Evolutionary conservation across 1,140 invertebrate genomes (phyloP).

Genomic region (Pomacea maculata): DNA sequence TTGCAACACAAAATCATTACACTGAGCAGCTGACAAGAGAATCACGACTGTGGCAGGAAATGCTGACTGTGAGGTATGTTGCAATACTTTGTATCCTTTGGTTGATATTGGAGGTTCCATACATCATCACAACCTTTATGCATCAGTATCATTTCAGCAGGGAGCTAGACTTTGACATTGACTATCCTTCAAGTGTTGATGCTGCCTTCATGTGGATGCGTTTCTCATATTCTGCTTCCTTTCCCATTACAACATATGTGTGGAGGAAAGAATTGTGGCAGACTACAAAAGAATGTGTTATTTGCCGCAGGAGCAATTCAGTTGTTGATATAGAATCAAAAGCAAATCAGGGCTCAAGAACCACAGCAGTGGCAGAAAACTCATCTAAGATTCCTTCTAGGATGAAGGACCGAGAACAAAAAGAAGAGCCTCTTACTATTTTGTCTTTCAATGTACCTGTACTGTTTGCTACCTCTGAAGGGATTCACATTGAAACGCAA

Average conservation of each 20-base stretch:
- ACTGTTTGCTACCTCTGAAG: constrained; percentile 60
- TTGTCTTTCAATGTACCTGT: constrained; percentile 53
- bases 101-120: constrained; percentile 51
- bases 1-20: constrained; percentile 45
- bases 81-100: constrained; percentile 48
- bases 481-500: constrained; percentile 55
- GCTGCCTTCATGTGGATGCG: constrained; percentile 54
- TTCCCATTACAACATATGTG: constrained; percentile 50
- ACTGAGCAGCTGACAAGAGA: constrained; percentile 37
- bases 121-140: constrained; percentile 45
- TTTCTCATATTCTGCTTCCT: constrained; percentile 47
- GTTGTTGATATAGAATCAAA: constrained; percentile 48
- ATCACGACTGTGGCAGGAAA: constrained; percentile 39
- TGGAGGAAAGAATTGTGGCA: constrained; percentile 58
- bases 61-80: constrained; percentile 38
- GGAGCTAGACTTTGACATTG: constrained; percentile 27
- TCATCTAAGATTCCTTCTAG: constrained; percentile 5
- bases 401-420: constrained; percentile 28
- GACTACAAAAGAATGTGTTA: constrained; percentile 50
- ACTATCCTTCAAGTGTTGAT: constrained; percentile 47
- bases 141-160: constrained; percentile 44
- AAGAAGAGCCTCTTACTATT: constrained; percentile 13
- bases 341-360: constrained; percentile 14
- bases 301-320: constrained; percentile 56
- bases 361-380: neutral